Evolutionary conservation across 2,113 vertebrate genomes (phyloP), one percentile per base, ranked within the genome.

Genomic region (Hassar affinis): DNA sequence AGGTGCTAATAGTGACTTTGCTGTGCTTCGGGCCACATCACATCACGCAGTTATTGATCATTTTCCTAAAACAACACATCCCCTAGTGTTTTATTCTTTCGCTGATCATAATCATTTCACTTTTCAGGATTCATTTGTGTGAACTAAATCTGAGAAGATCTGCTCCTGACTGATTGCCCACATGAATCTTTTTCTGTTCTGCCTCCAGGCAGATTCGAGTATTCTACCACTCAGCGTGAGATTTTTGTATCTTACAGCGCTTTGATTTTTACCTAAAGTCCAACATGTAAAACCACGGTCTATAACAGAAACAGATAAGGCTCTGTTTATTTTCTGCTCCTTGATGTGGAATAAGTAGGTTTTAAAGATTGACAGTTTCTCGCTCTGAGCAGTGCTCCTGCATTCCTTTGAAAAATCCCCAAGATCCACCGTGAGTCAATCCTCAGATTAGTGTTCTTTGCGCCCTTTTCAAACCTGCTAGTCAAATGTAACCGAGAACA

Each of bases 91-190:
- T 42, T 42, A 42, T 42, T 42, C 38, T 42, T 42, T 42, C 2
- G 38, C 38, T 14, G 15, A n/a, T 47, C 9, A n/a, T 25, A 71
- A 71, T 45, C 79, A 79, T 80, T 83, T 72, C 56, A 79, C 72
- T 71, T 74, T 74, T 9, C n/a, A 51, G 14, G 45, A 74, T 25
- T 51, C 72, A 86, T 82, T 68, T 27, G 47, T 45, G 30, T 57
- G 38, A 68, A 85, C 83, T 82, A 72, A 71, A 85, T 69, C 12
- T 57, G 72, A 80, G 68, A 81, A 81, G 57, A 56, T 86, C 78
- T 88, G 72, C 56, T 78, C 42, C 78, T 80, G 68, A 77, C 80
- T 78, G 87, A 87, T 85, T 86, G 83, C 79, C 45, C 25, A 49
- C 25, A 74, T 18, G 45, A 74, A 74, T 49, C 69, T 27, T 84